A percentile compares a stretch with the other conserved stretches of the same genome.
phyloP scores from a whole-genome alignment of 35 echinoderm and acorn worm species.

The Ophiothrix spiculata region DNA sequence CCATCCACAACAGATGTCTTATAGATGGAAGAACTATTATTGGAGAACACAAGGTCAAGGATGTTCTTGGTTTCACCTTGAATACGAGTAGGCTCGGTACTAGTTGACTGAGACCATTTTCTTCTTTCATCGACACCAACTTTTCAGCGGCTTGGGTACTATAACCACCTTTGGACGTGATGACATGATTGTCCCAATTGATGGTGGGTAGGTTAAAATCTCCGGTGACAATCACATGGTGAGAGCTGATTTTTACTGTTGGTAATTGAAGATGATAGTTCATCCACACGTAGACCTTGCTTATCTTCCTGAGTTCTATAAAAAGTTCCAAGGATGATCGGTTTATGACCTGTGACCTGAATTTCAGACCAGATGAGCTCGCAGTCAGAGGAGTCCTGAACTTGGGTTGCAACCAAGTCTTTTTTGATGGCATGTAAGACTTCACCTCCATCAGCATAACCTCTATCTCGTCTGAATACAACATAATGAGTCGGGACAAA shows the following conservation, averaged over 20 bases:
- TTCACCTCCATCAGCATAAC: neutral
- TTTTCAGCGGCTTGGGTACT: too few relatives aligned
- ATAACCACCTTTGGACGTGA: neutral
- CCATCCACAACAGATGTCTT: too few relatives aligned
- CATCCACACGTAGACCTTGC: neutral
- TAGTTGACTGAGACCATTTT: constrained; percentile 9
- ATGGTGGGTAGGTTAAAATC: constrained; percentile 3
- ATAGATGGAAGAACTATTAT: too few relatives aligned
- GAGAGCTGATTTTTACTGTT: neutral
- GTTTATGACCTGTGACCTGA: constrained; percentile 18
- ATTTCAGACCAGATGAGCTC: constrained; percentile 20
- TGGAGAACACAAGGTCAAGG: too few relatives aligned
- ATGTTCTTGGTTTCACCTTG: too few relatives aligned
- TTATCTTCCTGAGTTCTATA: neutral
- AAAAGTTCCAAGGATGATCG: constrained; percentile 19
- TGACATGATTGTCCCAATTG: constrained; percentile 9
- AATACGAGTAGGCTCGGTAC: neutral
- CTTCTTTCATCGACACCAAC: neutral
- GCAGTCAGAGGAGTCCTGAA: constrained; percentile 2
- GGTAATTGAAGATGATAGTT: neutral
- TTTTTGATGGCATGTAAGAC: neutral
- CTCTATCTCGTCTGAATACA: neutral
- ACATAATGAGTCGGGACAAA: constrained; percentile 23
- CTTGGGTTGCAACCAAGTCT: neutral
- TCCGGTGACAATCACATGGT: constrained; percentile 4